Base-by-base conservation (phyloP, 2,888 invertebrate species). In the Rugalucina vietnamica region DNA sequence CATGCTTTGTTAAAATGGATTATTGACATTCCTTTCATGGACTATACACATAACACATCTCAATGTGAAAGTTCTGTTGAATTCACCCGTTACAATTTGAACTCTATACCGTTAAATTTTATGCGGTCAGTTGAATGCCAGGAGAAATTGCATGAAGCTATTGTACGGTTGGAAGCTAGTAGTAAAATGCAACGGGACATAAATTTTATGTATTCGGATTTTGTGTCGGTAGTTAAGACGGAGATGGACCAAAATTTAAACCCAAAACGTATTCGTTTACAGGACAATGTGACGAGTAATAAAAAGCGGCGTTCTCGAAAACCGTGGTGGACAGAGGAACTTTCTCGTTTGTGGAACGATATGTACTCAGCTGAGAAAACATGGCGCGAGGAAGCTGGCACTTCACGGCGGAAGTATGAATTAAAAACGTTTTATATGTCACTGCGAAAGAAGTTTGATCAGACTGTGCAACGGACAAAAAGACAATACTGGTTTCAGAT, bases 1-100 rank as follows among this genome's bases (percentile, higher is more conserved):
- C 65, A 65, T 34, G 65, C 65, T 1, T 65, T 65, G 65, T 65
- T 65, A 18, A 32, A 3, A 32, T 65, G 65, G 65, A 65, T 32
- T 65, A 65, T 65, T 34, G 34, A 65, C 65, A 65, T 65, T 65
- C 34, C 65, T 18, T 65, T 65, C 65, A 65, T 65, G 32, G 65
- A 34, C 24, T 65, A 65, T 34, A 18, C 12, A 65, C 34, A 34
- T 34, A 65, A 5, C 34, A 21, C 34, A 18, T 34, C 32, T 21
- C 34, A 65, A 24, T 34, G 24, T 65, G 18, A 34, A 18, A 29
- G 29, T 8, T 29, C 12, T 65, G 34, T 34, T 10, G 34, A 65
- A 29, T 65, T 34, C 34, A 65, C 34, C 18, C 65, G 34, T 34
- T 65, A 65, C 34, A 34, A 65, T 24, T 10, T 34, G 34, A 65